Evolutionary conservation across 2,797 vertebrate genomes (phyloP).

Genomic region (Pseudomugil tenellus): DNA sequence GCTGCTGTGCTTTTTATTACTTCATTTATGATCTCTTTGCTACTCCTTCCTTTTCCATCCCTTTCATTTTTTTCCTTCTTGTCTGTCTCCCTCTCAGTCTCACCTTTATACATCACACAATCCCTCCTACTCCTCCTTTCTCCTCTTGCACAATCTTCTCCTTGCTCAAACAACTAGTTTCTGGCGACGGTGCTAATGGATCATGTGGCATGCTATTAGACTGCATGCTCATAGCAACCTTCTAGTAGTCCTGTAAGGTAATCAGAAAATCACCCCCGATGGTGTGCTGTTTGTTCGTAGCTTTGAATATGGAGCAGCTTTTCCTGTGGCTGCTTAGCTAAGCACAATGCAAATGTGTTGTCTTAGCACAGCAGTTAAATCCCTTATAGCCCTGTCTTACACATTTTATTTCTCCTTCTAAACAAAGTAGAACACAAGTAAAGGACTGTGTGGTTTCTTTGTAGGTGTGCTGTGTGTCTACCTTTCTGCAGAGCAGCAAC

Average conservation of each 20-base stretch:
- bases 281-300: constrained; percentile 7
- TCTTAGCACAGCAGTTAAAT: constrained; percentile 14
- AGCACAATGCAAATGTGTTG: constrained; percentile 38
- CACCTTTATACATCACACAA: not conserved
- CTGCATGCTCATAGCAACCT: constrained; percentile 16
- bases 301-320: constrained; percentile 46
- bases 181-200: constrained; percentile 55
- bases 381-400: not conserved
- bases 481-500: too few relatives aligned
- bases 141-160: constrained; percentile 22
- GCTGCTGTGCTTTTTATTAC: not conserved
- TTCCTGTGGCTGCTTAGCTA: constrained; percentile 26
- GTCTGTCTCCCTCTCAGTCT: constrained; percentile 4
- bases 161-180: constrained; percentile 36
- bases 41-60: constrained; percentile 6
- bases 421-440: not conserved
- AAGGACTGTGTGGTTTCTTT: too few relatives aligned
- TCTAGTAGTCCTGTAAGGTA: constrained; percentile 27
- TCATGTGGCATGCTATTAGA: constrained; percentile 54
- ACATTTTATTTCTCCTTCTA: not conserved
- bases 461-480: too few relatives aligned
- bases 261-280: constrained; percentile 44
- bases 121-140: not conserved
- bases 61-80: not conserved
- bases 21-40: not conserved